Conservation (phyloP, 2,797 vertebrate species). For the Falco concolor region DNA sequence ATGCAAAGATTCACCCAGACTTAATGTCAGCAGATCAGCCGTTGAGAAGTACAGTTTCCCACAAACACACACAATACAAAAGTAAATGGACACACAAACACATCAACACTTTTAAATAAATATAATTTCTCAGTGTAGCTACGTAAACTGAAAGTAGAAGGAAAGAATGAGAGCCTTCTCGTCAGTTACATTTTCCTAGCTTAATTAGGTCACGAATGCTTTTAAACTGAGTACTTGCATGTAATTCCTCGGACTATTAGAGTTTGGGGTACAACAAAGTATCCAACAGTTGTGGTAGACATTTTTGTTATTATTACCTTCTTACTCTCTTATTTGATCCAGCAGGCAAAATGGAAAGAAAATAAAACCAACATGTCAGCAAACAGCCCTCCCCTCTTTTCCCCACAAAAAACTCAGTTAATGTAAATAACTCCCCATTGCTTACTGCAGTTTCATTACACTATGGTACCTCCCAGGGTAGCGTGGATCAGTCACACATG, state of each 20-base stretch:
- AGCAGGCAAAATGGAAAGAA: neutral
- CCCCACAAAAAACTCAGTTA: neutral
- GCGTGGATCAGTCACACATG: neutral
- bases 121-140: neutral
- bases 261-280: neutral
- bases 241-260: neutral
- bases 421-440: neutral
- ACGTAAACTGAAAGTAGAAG: neutral
- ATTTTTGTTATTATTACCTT: neutral
- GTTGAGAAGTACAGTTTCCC: neutral
- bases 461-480: neutral
- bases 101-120: neutral
- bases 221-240: neutral
- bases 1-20: neutral
- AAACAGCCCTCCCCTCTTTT: neutral
- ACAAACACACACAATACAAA: neutral
- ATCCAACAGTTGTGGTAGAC: neutral
- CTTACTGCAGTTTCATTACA: neutral
- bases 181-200: neutral
- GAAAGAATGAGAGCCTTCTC: neutral
- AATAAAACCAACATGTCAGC: neutral
- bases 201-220: neutral
- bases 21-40: neutral
- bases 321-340: neutral
- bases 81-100: neutral